Percentiles rank a stretch among this genome's conserved stretches.
These are phyloP conservation scores for Monomorium pharaonis DNA, from an alignment of 1,140 invertebrate genomes.

Conservation along the genomic window DNA sequence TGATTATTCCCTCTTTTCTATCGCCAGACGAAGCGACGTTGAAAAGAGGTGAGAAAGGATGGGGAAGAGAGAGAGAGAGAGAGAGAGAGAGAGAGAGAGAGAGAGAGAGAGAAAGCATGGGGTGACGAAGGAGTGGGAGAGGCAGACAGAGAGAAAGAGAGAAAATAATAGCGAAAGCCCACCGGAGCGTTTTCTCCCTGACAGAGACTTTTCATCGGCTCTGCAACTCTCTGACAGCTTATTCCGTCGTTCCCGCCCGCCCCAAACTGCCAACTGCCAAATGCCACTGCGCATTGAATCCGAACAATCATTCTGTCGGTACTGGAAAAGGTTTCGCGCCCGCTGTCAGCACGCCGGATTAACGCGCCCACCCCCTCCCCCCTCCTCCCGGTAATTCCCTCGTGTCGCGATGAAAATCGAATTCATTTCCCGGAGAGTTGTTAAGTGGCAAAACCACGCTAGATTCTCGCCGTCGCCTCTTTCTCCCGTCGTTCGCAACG, in stretches of 20 bases:
- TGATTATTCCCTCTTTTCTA: slow-evolving; percentile 65
- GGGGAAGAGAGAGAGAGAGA: neutral
- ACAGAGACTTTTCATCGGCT: slow-evolving; percentile 71
- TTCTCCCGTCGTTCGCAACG: neutral
- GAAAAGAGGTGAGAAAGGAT: slow-evolving; percentile 41
- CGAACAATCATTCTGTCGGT: slow-evolving; percentile 81
- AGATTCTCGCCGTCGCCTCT: neutral
- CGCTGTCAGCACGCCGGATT: slow-evolving; percentile 76
- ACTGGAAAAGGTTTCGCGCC: slow-evolving; percentile 76
- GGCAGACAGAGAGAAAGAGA: slow-evolving; percentile 30
- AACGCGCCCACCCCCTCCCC: slow-evolving; percentile 70
- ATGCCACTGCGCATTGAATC: slow-evolving; percentile 81
- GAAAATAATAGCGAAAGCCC: slow-evolving; percentile 32
- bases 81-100: neutral
- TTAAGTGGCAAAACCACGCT: slow-evolving; percentile 61
- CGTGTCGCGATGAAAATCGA: slow-evolving; percentile 68
- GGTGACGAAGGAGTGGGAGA: slow-evolving; percentile 9
- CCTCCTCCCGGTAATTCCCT: slow-evolving; percentile 77
- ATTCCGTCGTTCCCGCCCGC: slow-evolving; percentile 75
- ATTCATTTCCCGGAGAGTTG: slow-evolving; percentile 34
- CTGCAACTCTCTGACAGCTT: slow-evolving; percentile 79
- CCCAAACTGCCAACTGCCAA: slow-evolving; percentile 74
- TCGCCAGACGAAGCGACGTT: slow-evolving; percentile 54
- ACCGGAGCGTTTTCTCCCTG: slow-evolving; percentile 70
- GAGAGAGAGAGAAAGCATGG: neutral